A percentile compares a stretch with the other conserved stretches of the same genome.
Conservation (phyloP, 2,888 invertebrate genomes). For the Lasioglossum oenotherae region DNA sequence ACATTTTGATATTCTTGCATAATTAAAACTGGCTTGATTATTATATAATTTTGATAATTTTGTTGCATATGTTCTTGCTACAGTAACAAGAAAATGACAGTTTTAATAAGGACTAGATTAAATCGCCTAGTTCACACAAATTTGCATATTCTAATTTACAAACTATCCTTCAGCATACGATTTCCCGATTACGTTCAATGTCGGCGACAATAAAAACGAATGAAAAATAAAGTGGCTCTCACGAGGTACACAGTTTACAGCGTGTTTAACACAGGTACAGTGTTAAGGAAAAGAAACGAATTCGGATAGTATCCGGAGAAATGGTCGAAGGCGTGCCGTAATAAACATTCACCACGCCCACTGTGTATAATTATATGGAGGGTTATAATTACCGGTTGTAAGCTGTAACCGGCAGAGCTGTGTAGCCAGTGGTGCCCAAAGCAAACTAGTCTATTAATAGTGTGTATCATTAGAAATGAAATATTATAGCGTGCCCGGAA, state of each 20-base stretch:
- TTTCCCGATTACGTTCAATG: background rate
- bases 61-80: background rate
- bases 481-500: conserved; percentile 55
- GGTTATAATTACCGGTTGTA: conserved; percentile 71
- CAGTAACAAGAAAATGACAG: background rate
- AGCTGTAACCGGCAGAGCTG: conserved; percentile 53
- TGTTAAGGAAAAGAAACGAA: conserved; percentile 58
- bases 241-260: background rate
- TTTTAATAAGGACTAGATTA: background rate
- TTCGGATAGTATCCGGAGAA: conserved; percentile 52
- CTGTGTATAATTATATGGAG: conserved; percentile 73
- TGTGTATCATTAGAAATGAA: conserved; percentile 39
- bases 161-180: background rate
- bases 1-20: background rate
- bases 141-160: background rate
- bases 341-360: conserved; percentile 75
- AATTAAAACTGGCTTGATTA: background rate
- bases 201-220: background rate
- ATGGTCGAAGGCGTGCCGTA: conserved; percentile 53
- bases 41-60: background rate
- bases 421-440: conserved; percentile 55
- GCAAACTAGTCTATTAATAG: conserved; percentile 53
- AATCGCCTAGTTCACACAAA: background rate
- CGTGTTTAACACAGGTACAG: conserved; percentile 33
- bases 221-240: conserved; percentile 12